Evolutionary conservation across 2,888 invertebrate species (phyloP).

Genomic region (Agrypnus murinus): DNA sequence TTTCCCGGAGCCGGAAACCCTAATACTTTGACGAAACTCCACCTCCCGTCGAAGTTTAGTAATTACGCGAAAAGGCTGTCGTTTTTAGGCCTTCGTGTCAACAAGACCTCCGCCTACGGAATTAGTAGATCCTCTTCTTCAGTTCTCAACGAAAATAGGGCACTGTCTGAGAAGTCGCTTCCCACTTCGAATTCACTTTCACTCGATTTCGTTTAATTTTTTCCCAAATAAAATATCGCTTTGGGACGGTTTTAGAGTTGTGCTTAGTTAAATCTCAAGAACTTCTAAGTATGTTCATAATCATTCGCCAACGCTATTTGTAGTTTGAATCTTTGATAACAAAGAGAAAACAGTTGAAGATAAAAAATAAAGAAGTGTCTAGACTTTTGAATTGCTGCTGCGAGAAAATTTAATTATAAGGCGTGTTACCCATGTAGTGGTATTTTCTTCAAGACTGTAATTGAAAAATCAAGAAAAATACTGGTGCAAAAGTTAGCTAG

Average conservation of each 20-base stretch:
- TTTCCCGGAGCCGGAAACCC: conserved; percentile 46
- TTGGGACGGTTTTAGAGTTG: conserved; percentile 3
- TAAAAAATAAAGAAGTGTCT: conserved; percentile 1
- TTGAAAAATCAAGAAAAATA: conserved; percentile 35
- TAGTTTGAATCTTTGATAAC: neutral
- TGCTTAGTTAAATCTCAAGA: conserved; percentile 14
- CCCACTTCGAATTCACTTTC: conserved; percentile 35
- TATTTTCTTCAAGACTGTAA: conserved; percentile 34
- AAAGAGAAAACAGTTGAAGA: neutral
- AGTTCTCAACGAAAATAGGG: conserved; percentile 43
- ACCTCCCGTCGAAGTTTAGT: conserved; percentile 61
- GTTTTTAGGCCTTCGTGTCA: conserved; percentile 60
- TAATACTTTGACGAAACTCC: conserved; percentile 53
- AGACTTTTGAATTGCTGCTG: conserved; percentile 28
- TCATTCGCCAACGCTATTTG: conserved; percentile 9
- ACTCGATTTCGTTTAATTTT: conserved; percentile 38
- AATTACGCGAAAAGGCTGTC: conserved; percentile 59
- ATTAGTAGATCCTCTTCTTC: conserved; percentile 55
- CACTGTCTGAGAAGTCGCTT: conserved; percentile 34
- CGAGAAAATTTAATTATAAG: conserved; percentile 38
- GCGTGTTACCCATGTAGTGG: conserved; percentile 24
- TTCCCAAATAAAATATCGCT: conserved; percentile 30
- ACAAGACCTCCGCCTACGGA: conserved; percentile 60
- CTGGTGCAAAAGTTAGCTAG: conserved; percentile 29
- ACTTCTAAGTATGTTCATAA: neutral